Evolutionary conservation across 92 coral and sea anemone species (phyloP).

Genomic region (Galaxea fascicularis): DNA sequence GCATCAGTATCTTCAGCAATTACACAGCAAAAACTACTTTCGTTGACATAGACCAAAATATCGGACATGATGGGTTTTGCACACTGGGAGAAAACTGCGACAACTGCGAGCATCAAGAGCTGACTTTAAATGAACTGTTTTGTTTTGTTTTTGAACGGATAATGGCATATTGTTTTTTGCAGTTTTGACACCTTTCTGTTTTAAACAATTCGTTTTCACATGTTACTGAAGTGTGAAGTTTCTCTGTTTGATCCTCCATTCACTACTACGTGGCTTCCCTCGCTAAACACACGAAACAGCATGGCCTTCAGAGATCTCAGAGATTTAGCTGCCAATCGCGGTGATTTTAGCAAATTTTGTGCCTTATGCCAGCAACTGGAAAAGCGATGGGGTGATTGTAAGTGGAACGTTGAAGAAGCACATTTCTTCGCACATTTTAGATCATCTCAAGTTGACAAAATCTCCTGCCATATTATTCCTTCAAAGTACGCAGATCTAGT

Average conservation of each 20-base stretch:
- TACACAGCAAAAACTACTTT: constrained; percentile 5
- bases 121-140: neutral
- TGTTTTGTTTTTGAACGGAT: too few species aligned
- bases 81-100: neutral
- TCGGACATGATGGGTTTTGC: neutral
- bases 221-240: neutral
- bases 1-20: constrained; percentile 1
- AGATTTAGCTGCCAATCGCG: constrained; percentile 4
- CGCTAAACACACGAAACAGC: neutral
- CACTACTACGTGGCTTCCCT: neutral
- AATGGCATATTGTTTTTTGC: too few species aligned
- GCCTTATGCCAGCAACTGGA: constrained; percentile 16
- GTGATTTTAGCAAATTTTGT: constrained; percentile 10
- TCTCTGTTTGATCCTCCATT: constrained; percentile 7
- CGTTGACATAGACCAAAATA: neutral
- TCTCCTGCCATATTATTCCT: constrained; percentile 20
- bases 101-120: too few species aligned
- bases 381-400: constrained; percentile 14
- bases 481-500: neutral
- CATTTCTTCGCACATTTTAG: neutral
- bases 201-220: neutral
- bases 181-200: too few species aligned
- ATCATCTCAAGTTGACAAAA: constrained; percentile 35
- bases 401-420: neutral
- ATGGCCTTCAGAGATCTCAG: constrained; percentile 15